phyloP scores from a whole-genome alignment of 1,140 invertebrate genomes.

The Eupristina koningsbergeri region DNA sequence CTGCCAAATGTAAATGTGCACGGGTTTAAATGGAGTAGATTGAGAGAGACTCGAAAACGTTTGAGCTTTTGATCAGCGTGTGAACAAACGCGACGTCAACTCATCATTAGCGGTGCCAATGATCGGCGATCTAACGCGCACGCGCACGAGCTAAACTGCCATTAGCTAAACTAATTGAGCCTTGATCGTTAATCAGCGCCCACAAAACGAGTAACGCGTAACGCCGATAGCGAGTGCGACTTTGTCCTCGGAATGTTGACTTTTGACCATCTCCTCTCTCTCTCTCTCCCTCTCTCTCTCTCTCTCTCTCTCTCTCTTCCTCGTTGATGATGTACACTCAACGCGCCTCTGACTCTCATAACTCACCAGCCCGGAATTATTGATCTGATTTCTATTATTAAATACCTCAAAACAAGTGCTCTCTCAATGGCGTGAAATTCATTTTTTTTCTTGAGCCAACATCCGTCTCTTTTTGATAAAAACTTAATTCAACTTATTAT shows the following conservation, averaged over 20 bases:
- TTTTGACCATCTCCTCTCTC: neutral
- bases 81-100: neutral
- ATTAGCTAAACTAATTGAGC: conserved; percentile 48
- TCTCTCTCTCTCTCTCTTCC: no score
- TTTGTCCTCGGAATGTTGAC: neutral
- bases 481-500: no score
- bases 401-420: neutral
- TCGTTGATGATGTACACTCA: no score
- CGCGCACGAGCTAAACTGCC: conserved; percentile 34
- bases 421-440: neutral
- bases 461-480: no score
- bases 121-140: neutral
- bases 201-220: neutral
- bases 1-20: neutral
- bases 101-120: conserved; percentile 8
- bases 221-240: neutral
- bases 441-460: neutral
- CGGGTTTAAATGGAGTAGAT: neutral
- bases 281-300: neutral
- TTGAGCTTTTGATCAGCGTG: conserved; percentile 34
- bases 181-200: conserved; percentile 46
- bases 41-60: neutral
- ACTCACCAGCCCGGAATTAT: neutral
- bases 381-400: conserved; percentile 11
- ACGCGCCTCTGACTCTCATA: no score